Base-by-base conservation (phyloP, 2,113 vertebrate species). In the Carlito syrichta region DNA sequence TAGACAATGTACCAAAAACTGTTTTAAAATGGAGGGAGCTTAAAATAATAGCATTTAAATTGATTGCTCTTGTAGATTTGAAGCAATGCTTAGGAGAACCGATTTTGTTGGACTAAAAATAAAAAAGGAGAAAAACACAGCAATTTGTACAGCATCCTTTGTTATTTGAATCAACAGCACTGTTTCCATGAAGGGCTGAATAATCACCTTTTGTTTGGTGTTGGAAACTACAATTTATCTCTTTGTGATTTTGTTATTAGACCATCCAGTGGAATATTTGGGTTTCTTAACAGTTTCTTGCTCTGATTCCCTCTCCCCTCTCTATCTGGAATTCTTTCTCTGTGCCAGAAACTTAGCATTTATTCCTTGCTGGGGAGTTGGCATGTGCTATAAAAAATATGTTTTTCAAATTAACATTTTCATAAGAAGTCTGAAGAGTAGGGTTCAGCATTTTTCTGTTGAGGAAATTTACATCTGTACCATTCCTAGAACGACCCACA, bases 151-250 rank as follows among this genome's bases (percentile, higher is more conserved):
- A 87, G 94, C 56, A 66, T 76, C 97, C 97, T 95, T 98, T 98
- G 98, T 98, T 99, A 99, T 98, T 99, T 87, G 98, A 99, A 99
- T 99, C 99, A 99, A 98, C 99, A 98, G 97, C 92, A 86, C 94
- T 98, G 98, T 99, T 99, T 98, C 98, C 98, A 98, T 97, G 98
- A 98, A 98, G 97, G 98, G 98, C 98, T 99, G 98, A 99, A 99
- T 99, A 99, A 98, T 98, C 93, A 98, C 97, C 98, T 99, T 99
- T 98, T 98, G 98, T 99, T 98, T 97, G 97, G 98, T 96, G 97
- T 98, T 98, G 92, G 52, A 98, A 98, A 98, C 96, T 97, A 71
- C 83, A 95, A 97, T 98, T 97, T 98, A 98, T 98, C 98, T 98
- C 98, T 85, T 98, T 95, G 94, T 22, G 83, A 98, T 98, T 99